Percentiles rank a stretch among this genome's conserved stretches.
Evolutionary conservation across 2,888 invertebrate species (phyloP).

Genomic region (Cremastinae sp.): DNA sequence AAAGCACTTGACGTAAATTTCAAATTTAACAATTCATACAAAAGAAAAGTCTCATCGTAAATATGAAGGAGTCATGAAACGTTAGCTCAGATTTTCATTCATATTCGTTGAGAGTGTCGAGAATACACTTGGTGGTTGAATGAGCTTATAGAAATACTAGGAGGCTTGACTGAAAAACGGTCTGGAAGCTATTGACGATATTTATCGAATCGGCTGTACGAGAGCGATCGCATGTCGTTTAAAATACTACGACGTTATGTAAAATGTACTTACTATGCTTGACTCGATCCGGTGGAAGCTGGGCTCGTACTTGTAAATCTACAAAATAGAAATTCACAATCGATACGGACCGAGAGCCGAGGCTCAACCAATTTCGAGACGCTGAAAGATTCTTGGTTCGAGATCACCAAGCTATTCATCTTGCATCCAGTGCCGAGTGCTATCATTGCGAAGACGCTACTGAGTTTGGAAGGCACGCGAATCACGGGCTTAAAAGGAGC

Average conservation of each 20-base stretch:
- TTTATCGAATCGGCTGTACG: constrained; percentile 43
- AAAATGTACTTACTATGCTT: constrained; percentile 21
- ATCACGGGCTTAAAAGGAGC: constrained; percentile 69
- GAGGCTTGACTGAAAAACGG: constrained; percentile 23
- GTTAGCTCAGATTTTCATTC: too few species aligned
- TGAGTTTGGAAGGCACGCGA: constrained; percentile 34
- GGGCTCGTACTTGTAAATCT: constrained; percentile 31
- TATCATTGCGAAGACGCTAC: constrained; percentile 52
- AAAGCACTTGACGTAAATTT: not conserved
- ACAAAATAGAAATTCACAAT: constrained; percentile 50
- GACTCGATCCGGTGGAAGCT: constrained; percentile 1
- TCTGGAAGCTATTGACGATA: constrained; percentile 42
- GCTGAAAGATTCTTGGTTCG: constrained; percentile 29
- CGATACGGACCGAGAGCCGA: constrained; percentile 45
- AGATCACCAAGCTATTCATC: constrained; percentile 67
- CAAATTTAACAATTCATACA: not conserved
- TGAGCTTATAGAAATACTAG: constrained; percentile 63
- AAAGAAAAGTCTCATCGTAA: too few species aligned
- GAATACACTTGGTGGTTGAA: constrained; percentile 8
- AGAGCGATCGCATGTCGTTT: constrained; percentile 58
- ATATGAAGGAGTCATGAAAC: too few species aligned
- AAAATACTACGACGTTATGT: constrained; percentile 50
- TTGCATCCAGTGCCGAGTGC: constrained; percentile 64
- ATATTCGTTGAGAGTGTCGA: constrained; percentile 49
- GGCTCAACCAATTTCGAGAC: constrained; percentile 45